Evolutionary conservation across 2,888 invertebrate species (phyloP).

Genomic region (Drosophila anomalata): DNA sequence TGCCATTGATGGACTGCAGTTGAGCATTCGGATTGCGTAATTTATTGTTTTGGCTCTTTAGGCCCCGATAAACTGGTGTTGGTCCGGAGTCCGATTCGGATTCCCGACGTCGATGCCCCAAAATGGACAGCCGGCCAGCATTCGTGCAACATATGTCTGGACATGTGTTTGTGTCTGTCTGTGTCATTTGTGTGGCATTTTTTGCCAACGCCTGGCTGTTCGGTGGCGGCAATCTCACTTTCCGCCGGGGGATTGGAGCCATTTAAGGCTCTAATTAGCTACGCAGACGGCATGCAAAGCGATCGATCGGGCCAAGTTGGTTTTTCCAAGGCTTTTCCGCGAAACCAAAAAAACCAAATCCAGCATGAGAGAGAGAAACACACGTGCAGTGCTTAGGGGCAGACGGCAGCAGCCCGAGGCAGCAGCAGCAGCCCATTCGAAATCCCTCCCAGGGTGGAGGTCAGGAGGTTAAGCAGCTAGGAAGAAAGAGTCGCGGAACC

Average conservation of each 20-base stretch:
- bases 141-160: slow-evolving; percentile 57
- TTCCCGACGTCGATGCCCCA: slow-evolving; percentile 60
- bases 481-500: slow-evolving; percentile 21
- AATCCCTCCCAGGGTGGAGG: slow-evolving; percentile 60
- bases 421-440: slow-evolving; percentile 32
- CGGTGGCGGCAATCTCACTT: slow-evolving; percentile 63
- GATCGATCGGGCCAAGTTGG: not conserved
- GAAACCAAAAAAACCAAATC: slow-evolving; percentile 12
- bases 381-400: slow-evolving; percentile 12
- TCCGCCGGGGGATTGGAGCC: slow-evolving; percentile 68
- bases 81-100: slow-evolving; percentile 20
- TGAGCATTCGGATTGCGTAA: slow-evolving; percentile 82
- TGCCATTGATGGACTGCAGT: slow-evolving; percentile 81
- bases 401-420: slow-evolving; percentile 18
- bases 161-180: slow-evolving; percentile 8
- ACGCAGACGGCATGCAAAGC: slow-evolving; percentile 81
- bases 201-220: slow-evolving; percentile 71
- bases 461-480: slow-evolving; percentile 79
- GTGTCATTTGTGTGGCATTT: slow-evolving; percentile 55
- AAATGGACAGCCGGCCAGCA: slow-evolving; percentile 62
- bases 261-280: slow-evolving; percentile 82
- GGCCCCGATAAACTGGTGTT: slow-evolving; percentile 79
- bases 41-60: slow-evolving; percentile 80
- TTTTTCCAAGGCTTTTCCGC: slow-evolving; percentile 7
- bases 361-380: not conserved